Conservation (phyloP, 2,888 invertebrate species). For the Azorinus chamasolen region DNA sequence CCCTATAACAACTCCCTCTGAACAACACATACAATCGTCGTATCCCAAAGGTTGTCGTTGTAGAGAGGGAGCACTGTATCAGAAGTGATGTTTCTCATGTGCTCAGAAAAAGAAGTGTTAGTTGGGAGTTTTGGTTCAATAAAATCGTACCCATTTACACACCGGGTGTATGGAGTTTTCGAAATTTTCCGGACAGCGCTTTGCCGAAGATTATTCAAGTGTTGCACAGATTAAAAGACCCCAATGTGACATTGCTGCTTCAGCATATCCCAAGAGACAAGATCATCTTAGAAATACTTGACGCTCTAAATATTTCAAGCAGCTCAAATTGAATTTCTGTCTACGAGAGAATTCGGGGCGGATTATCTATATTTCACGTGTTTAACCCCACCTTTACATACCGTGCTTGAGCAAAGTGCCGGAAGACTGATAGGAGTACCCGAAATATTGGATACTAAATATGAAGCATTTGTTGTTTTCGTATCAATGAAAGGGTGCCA, state of each 20-base stretch:
- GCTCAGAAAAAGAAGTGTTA: neutral
- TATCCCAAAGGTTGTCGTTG: no score
- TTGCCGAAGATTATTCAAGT: constrained; percentile 42
- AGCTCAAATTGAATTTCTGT: constrained; percentile 13
- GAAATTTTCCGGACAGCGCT: constrained; percentile 36
- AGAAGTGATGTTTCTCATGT: constrained; percentile 3
- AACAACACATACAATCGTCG: no score
- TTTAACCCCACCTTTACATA: constrained; percentile 37
- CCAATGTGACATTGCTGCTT: constrained; percentile 13
- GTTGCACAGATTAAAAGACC: constrained; percentile 7
- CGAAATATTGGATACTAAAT: neutral
- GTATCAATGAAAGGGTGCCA: constrained; percentile 18
- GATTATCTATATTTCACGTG: constrained; percentile 24
- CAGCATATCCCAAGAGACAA: constrained; percentile 15
- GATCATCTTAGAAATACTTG: constrained; percentile 25
- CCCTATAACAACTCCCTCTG: no score
- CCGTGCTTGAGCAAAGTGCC: constrained; percentile 23
- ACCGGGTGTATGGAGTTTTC: constrained; percentile 35
- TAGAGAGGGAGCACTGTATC: no score
- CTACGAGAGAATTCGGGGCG: constrained; percentile 12
- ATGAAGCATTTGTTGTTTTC: constrained; percentile 6
- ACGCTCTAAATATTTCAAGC: constrained; percentile 27
- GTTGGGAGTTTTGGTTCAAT: constrained; percentile 4
- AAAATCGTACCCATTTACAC: constrained; percentile 14
- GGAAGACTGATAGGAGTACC: constrained; percentile 10